phyloP scores from a whole-genome alignment of 2,113 vertebrate genomes.

The Neoarius graeffei region DNA sequence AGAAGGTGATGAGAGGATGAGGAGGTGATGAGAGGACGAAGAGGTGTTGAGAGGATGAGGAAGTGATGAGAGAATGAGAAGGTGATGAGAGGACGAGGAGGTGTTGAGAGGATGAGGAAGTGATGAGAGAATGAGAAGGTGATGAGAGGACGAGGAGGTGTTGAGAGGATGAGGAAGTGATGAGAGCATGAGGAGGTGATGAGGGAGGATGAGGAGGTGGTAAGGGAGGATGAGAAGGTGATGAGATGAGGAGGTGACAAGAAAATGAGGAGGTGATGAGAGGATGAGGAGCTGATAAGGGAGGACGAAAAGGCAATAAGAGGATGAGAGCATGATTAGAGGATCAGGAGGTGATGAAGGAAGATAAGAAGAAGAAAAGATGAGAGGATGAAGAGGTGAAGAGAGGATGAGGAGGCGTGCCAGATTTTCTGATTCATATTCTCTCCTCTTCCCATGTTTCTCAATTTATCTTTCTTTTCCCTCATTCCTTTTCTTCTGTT shows the following conservation, averaged over 20 bases:
- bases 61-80: too few species aligned
- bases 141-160: background rate
- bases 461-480: background rate
- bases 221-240: background rate
- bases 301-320: background rate
- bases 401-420: background rate
- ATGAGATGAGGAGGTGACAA: background rate
- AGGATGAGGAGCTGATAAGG: background rate
- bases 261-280: background rate
- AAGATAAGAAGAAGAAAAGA: background rate
- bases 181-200: too few species aligned
- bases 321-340: background rate
- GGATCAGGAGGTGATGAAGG: background rate
- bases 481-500: background rate
- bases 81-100: too few species aligned
- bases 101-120: background rate
- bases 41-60: too few species aligned
- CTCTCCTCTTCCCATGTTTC: background rate
- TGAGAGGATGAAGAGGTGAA: too few species aligned
- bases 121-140: background rate
- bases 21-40: too few species aligned
- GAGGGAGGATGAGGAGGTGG: background rate
- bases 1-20: too few species aligned
- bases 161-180: background rate
- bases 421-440: background rate